Percentiles rank a stretch among this genome's conserved stretches.
phyloP scores from a whole-genome alignment of 2,113 vertebrate species.

The Melanostigma gelatinosum region DNA sequence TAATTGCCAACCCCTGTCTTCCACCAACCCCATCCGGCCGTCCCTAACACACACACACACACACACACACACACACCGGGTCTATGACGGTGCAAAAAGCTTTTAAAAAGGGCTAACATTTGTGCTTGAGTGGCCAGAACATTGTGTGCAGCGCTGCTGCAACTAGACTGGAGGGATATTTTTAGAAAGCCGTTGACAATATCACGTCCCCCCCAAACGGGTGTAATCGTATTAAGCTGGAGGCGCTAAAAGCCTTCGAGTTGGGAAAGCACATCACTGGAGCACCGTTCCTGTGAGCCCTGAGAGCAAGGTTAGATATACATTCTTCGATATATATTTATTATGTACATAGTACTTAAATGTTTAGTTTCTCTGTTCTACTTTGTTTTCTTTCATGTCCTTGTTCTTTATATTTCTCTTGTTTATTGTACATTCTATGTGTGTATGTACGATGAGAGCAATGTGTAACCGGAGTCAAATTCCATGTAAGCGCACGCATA shows the following conservation, averaged over 20 bases:
- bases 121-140: constrained; percentile 76
- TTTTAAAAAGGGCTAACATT: constrained; percentile 71
- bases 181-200: constrained; percentile 75
- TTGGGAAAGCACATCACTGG: constrained; percentile 56
- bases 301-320: constrained; percentile 35
- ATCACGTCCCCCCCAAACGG: constrained; percentile 70
- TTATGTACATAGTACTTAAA: too few relatives aligned
- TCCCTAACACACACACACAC: constrained; percentile 20
- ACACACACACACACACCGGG: constrained; percentile 19
- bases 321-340: too few relatives aligned
- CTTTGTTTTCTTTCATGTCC: too few relatives aligned
- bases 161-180: constrained; percentile 51
- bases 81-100: constrained; percentile 69
- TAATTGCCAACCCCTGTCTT: constrained; percentile 47
- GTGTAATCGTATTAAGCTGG: constrained; percentile 76
- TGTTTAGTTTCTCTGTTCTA: too few relatives aligned
- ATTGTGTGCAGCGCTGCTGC: constrained; percentile 48
- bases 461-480: too few relatives aligned
- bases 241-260: constrained; percentile 75
- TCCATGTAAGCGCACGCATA: too few relatives aligned
- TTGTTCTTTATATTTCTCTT: too few relatives aligned
- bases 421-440: too few relatives aligned
- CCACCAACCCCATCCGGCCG: constrained; percentile 29
- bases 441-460: too few relatives aligned
- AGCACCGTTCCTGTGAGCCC: constrained; percentile 10